phyloP scores from a whole-genome alignment of 2,113 vertebrate species.

The Eulemur rufifrons region DNA sequence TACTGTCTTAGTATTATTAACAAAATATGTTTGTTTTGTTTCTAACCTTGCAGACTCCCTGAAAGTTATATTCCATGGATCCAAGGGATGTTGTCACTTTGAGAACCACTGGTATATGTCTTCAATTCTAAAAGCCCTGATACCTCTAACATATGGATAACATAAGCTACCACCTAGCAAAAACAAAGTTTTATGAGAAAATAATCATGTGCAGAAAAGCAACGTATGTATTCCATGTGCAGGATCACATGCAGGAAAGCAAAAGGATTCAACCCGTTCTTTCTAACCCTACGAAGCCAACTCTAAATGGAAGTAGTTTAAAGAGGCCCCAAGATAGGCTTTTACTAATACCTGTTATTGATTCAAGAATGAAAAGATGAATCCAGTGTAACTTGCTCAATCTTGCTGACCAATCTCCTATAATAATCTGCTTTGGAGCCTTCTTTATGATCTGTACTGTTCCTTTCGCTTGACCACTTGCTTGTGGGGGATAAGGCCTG shows the following conservation, averaged over 20 bases:
- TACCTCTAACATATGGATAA: background rate
- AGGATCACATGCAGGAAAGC: background rate
- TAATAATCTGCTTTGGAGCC: background rate
- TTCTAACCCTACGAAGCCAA: background rate
- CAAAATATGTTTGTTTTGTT: background rate
- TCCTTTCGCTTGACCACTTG: constrained; percentile 46
- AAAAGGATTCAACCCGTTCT: background rate
- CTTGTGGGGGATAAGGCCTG: constrained; percentile 29
- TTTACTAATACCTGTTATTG: background rate
- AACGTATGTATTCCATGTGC: fast-evolving
- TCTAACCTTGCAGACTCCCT: background rate
- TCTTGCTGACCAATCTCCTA: background rate
- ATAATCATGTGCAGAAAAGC: background rate
- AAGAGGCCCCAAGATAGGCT: background rate
- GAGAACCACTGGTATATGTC: background rate
- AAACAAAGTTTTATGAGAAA: background rate
- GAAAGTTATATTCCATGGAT: background rate
- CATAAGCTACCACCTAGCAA: background rate
- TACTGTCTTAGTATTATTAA: background rate
- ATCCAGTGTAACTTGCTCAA: background rate
- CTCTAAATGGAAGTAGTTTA: background rate
- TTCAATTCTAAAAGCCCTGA: background rate
- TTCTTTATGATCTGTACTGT: background rate
- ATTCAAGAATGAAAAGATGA: constrained; percentile 28
- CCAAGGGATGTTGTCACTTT: background rate